These are phyloP conservation scores for Drosophila funebris DNA, from an alignment of 1,140 invertebrate species.

Conservation along the genomic window DNA sequence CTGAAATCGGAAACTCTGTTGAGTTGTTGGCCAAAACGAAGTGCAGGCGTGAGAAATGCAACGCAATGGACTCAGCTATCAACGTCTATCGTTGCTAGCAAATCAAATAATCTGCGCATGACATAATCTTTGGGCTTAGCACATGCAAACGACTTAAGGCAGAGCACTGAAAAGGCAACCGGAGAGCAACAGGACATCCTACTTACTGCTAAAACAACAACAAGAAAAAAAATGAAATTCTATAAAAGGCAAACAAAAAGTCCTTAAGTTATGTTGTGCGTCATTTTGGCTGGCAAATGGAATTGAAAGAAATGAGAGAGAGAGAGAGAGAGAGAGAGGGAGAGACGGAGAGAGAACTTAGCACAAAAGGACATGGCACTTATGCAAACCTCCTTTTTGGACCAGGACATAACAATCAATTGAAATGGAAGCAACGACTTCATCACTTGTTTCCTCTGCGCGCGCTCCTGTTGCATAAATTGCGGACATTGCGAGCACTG, in stretches of 20 bases:
- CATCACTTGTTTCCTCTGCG: constrained; percentile 81
- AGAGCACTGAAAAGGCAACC: constrained; percentile 38
- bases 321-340: constrained; percentile 32
- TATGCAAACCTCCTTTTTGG: constrained; percentile 58
- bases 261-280: constrained; percentile 83
- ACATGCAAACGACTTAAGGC: constrained; percentile 65
- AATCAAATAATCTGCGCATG: constrained; percentile 68
- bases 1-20: constrained; percentile 67
- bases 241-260: constrained; percentile 83
- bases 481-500: constrained; percentile 45
- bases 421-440: constrained; percentile 82
- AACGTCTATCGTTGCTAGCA: constrained; percentile 35
- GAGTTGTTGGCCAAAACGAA: constrained; percentile 1
- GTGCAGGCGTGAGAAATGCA: constrained; percentile 74
- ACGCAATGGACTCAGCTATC: constrained; percentile 45
- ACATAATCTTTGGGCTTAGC: constrained; percentile 71
- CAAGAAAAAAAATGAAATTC: constrained; percentile 51
- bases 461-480: constrained; percentile 74
- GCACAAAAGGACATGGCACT: constrained; percentile 55
- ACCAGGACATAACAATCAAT: constrained; percentile 64
- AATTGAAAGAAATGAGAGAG: constrained; percentile 51
- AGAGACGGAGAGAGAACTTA: constrained; percentile 34
- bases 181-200: constrained; percentile 74
- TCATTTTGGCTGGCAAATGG: constrained; percentile 65
- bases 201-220: constrained; percentile 49